Percentiles rank a stretch among this genome's conserved stretches.
Conservation (phyloP, 2,888 invertebrate species). For the Tuberolachnus salignus region DNA sequence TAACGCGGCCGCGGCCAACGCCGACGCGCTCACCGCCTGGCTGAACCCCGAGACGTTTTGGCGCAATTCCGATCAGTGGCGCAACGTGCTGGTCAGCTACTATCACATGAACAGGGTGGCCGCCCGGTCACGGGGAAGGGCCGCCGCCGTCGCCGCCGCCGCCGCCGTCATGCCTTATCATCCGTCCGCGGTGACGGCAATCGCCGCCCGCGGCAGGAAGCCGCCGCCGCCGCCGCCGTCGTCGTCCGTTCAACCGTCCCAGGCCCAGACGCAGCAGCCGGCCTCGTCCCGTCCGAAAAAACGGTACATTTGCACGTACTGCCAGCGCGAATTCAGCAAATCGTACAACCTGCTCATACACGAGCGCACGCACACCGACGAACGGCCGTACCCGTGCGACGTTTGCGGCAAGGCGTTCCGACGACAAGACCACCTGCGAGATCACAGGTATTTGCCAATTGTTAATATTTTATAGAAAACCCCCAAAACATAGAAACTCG, state of each 20-base stretch:
- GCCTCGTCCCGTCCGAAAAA: conserved; percentile 70
- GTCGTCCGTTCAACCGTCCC: not conserved
- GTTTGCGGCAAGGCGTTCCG: conserved; percentile 95
- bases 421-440: conserved; percentile 90
- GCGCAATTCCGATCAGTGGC: conserved; percentile 49
- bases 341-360: conserved; percentile 97
- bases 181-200: conserved; percentile 57
- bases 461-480: too few relatives aligned
- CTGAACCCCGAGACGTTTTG: conserved; percentile 46
- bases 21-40: conserved; percentile 48
- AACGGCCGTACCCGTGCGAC: conserved; percentile 94
- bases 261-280: not conserved
- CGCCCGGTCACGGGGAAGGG: conserved; percentile 8
- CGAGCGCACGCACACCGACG: conserved; percentile 95
- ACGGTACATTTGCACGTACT: conserved; percentile 97
- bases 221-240: not conserved
- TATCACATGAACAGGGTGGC: conserved; percentile 40
- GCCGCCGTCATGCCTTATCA: conserved; percentile 1
- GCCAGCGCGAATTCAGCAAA: conserved; percentile 96
- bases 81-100: conserved; percentile 44
- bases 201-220: not conserved
- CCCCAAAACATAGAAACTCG: too few relatives aligned
- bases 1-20: not conserved
- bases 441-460: conserved; percentile 78
- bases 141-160: not conserved